Conservation (phyloP, 1,140 invertebrate species). For the Andricus grossulariae region DNA sequence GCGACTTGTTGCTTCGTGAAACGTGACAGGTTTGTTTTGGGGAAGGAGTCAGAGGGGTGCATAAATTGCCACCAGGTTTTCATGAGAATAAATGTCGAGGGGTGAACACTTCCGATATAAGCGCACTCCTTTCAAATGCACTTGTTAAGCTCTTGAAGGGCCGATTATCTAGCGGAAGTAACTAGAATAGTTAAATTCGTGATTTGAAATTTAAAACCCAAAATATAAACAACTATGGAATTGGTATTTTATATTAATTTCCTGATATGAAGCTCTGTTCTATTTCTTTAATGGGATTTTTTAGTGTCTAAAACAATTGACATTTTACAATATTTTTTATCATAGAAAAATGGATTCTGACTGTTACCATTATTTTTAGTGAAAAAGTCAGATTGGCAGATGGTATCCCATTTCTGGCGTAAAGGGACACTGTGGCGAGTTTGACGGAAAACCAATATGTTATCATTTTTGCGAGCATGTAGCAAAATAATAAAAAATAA, state of each 20-base stretch:
- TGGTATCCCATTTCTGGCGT: constrained; percentile 31
- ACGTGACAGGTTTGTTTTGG: constrained; percentile 63
- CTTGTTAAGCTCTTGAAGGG: constrained; percentile 58
- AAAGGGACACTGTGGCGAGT: constrained; percentile 17
- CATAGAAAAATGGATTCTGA: not conserved
- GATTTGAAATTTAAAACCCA: constrained; percentile 12
- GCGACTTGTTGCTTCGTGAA: constrained; percentile 63
- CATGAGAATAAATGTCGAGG: constrained; percentile 52
- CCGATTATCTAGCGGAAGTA: constrained; percentile 62
- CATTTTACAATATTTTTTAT: too few relatives aligned
- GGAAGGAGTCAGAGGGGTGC: constrained; percentile 63
- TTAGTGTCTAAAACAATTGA: too few relatives aligned
- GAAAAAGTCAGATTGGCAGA: constrained; percentile 19
- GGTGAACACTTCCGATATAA: constrained; percentile 63
- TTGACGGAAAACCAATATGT: constrained; percentile 25
- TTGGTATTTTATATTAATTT: not conserved
- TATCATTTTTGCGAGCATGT: constrained; percentile 5
- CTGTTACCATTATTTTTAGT: not conserved
- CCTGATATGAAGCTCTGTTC: too few relatives aligned
- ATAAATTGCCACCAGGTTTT: constrained; percentile 64
- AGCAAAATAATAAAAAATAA: constrained; percentile 12
- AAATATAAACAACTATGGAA: not conserved
- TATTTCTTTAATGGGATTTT: too few relatives aligned
- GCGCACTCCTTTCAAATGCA: constrained; percentile 62
- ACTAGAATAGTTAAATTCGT: constrained; percentile 48